Conservation (phyloP, 2,797 vertebrate genomes). For the Bufotes viridis region DNA sequence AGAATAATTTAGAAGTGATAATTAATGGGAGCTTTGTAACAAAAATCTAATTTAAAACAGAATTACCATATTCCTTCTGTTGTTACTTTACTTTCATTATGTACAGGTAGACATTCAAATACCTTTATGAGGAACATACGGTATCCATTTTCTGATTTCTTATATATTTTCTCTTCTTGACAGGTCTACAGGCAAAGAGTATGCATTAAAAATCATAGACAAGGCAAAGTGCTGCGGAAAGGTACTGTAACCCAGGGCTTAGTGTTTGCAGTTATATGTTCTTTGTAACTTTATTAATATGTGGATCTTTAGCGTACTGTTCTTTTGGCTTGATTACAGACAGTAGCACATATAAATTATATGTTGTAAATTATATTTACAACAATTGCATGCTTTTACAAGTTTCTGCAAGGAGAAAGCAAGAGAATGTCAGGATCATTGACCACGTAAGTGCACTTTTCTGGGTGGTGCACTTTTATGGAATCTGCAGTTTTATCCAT, state of each 20-base stretch:
- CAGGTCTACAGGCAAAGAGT: conserved; percentile 94
- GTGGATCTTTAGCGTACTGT: background rate
- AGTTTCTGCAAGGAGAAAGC: too few relatives aligned
- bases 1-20: conserved; percentile 44
- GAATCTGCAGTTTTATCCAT: too few relatives aligned
- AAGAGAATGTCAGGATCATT: too few relatives aligned
- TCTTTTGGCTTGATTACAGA: background rate
- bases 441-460: too few relatives aligned
- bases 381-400: too few relatives aligned
- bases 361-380: too few relatives aligned
- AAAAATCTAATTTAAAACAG: conserved; percentile 7
- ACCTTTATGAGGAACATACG: background rate
- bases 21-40: conserved; percentile 12
- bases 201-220: conserved; percentile 97
- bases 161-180: conserved; percentile 38
- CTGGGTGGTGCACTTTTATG: too few relatives aligned
- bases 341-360: too few relatives aligned
- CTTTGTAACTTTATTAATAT: background rate
- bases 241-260: conserved; percentile 72
- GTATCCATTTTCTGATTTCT: background rate
- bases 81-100: background rate
- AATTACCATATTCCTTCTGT: background rate
- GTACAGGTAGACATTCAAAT: background rate
- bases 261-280: background rate
- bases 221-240: conserved; percentile 97